These are phyloP conservation scores for Vireo altiloquus DNA, from an alignment of 2,113 vertebrate genomes.

Conservation along the genomic window DNA sequence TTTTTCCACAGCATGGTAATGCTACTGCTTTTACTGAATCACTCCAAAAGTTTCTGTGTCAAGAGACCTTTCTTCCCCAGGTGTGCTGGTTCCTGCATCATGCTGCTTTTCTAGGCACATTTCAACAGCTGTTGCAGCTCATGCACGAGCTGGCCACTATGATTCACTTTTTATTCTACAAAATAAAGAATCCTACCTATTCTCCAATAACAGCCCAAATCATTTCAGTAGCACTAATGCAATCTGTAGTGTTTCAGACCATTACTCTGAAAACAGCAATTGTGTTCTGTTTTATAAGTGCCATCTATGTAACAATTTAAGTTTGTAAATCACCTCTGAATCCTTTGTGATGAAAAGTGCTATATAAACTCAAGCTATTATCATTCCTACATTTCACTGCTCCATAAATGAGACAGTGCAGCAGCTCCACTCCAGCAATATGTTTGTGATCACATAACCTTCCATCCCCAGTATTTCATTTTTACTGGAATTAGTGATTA, in stretches of 20 bases:
- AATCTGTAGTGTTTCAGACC: conserved; percentile 29
- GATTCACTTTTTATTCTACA: not conserved
- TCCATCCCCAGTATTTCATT: not conserved
- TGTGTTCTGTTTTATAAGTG: conserved; percentile 41
- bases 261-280: conserved; percentile 32
- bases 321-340: conserved; percentile 57
- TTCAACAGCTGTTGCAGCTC: not conserved
- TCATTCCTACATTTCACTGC: conserved; percentile 35
- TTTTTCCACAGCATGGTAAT: not conserved
- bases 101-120: not conserved
- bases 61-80: not conserved
- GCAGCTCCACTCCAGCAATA: not conserved
- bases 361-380: conserved; percentile 30
- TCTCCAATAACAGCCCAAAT: not conserved
- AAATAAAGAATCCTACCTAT: conserved; percentile 30
- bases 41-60: not conserved
- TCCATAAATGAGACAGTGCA: conserved; percentile 14
- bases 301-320: conserved; percentile 35
- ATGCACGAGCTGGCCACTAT: not conserved
- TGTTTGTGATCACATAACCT: not conserved
- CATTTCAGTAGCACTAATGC: not conserved
- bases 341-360: conserved; percentile 37
- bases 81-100: not conserved
- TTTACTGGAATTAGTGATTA: conserved; percentile 37
- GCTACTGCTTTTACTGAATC: not conserved